phyloP scores from a whole-genome alignment of 2,797 vertebrate species.

The Pipistrellus pipistrellus region DNA sequence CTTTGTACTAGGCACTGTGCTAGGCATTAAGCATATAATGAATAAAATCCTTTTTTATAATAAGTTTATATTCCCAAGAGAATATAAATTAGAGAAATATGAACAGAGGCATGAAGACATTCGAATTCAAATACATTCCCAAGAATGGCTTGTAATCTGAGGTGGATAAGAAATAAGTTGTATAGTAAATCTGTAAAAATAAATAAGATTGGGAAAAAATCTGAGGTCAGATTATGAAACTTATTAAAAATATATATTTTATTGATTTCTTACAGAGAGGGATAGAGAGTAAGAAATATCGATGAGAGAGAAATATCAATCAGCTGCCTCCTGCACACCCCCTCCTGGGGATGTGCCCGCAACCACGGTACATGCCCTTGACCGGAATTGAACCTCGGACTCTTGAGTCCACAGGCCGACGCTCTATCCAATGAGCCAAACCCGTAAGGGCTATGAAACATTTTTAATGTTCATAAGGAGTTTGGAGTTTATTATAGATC shows the following conservation, averaged over 20 bases:
- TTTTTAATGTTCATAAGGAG: constrained; percentile 30
- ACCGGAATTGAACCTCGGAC: too few species aligned
- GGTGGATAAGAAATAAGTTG: constrained; percentile 14
- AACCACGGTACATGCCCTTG: too few species aligned
- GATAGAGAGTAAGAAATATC: too few species aligned
- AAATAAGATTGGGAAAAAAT: background rate
- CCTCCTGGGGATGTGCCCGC: too few species aligned
- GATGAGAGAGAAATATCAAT: too few species aligned
- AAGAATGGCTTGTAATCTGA: background rate
- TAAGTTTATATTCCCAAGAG: background rate
- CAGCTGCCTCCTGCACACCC: too few species aligned
- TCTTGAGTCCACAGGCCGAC: too few species aligned
- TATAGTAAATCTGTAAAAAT: background rate
- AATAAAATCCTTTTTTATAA: background rate
- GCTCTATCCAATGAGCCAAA: too few species aligned
- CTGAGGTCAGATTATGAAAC: background rate
- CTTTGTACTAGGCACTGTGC: background rate
- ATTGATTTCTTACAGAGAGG: too few species aligned
- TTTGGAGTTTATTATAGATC: background rate
- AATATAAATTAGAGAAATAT: background rate
- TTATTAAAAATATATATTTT: background rate
- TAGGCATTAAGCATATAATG: background rate
- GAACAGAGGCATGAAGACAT: constrained; percentile 20
- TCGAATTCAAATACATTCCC: background rate
- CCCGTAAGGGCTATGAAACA: background rate